Conservation (phyloP, 2,888 invertebrate genomes). For the Acanthosepion esculentum region DNA sequence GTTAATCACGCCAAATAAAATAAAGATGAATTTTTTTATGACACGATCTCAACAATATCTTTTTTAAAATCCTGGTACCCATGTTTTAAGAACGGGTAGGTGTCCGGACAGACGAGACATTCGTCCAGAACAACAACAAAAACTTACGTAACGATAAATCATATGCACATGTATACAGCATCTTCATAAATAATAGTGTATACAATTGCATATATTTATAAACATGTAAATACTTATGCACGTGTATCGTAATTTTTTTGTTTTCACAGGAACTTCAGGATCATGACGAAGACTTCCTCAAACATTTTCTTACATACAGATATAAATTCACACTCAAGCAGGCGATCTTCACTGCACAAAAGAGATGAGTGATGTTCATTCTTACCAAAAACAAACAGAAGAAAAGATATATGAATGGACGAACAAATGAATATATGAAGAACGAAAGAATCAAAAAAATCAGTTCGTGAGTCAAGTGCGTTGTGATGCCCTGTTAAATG, state of each 20-base stretch:
- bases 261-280: background rate
- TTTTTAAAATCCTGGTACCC: no score
- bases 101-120: background rate
- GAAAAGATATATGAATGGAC: background rate
- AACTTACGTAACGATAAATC: background rate
- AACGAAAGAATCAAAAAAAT: background rate
- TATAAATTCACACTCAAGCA: rapidly evolving
- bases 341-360: background rate
- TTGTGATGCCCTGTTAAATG: no score
- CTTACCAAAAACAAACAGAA: no score
- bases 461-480: no score
- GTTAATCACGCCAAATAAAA: no score
- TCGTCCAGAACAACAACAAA: background rate
- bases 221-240: background rate
- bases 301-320: background rate
- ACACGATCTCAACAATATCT: no score
- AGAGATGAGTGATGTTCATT: no score
- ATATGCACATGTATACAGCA: no score
- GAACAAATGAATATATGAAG: background rate
- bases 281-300: background rate
- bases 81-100: background rate
- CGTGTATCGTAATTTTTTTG: background rate
- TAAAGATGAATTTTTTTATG: no score
- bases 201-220: background rate
- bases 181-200: background rate